Evolutionary conservation across 2,797 vertebrate genomes (phyloP), one percentile per base, ranked within the genome.

Genomic region (Anolis apletophallus): DNA sequence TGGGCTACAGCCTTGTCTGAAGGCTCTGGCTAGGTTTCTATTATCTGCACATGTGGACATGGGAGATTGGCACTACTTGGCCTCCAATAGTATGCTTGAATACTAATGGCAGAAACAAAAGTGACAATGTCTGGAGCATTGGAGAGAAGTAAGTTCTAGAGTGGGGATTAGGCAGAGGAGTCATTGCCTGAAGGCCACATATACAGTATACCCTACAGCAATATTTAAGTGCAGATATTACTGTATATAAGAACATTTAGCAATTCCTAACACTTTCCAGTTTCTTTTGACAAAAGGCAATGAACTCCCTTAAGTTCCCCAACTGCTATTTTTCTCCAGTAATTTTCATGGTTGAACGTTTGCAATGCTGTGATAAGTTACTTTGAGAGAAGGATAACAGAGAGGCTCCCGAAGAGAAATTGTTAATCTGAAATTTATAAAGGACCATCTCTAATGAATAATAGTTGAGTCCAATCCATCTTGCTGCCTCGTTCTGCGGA

Each of bases 361-460:
- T 94, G 91, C 93, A 94, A 93, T 94, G 94, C 46, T 34, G 87
- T 94, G 84, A 92, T 90, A 89, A 94, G 92, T 94, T 94, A 88
- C 92, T 0, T 3, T 0, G 1, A 84, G 94, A 95, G 94, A 91
- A 94, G 88, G 94, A 94, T 88, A 93, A 93, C 93, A 71, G 55
- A 88, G 91, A 94, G 90, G 91, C 94, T 95, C 93, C 94, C 88
- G 26, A 87, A 91, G 95, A 95, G 95, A 96, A 96, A 95, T 95
- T 94, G 95, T 96, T 96, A 96, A 96, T 96, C 95, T 95, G 95
- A 95, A 94, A 95, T 96, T 96, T 95, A 96, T 95, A 96, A 96
- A 97, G 93, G 95, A 94, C 96, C 94, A 96, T 93, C 91, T 92
- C 94, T 96, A 95, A 95, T 95, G 96, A 96, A 95, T 93, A 96